Evolutionary conservation across 2,113 vertebrate species (phyloP), one percentile per base, ranked within the genome.

Genomic region (Enhydra lutris): DNA sequence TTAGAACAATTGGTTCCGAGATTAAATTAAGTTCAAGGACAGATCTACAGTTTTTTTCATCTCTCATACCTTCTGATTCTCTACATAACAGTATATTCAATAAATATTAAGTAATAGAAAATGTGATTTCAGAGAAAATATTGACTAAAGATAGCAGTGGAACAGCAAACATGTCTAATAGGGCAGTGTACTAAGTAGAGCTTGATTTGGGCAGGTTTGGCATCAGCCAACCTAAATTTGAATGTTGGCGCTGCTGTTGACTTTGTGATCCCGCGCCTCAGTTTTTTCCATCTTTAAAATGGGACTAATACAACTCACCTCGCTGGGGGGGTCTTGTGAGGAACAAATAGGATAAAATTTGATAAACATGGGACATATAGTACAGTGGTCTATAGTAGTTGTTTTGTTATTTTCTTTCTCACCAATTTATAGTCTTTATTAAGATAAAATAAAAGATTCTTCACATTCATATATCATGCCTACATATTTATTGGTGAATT

Each of bases 11-110:
- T 88, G 84, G n/a, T 92, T 82, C 65, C 95, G 61, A 80, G 96
- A 97, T 95, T 88, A 95, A 97, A 74, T 97, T 96, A 81, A 88
- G 76, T 81, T 91, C 42, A 87, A 91, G 84, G 82, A 50, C 24
- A 97, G 67, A 89, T 86, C 14, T 14, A 76, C 20, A 36, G 36
- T 76, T 87, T 91, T 55, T 57, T 24, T 94, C 34, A 93, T 82
- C 24, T 59, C 39, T 93, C n/a, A 86, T 7, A 91, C 42, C 69
- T 93, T 84, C 50, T 65, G 29, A 61, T 91, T 95, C 39, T 91
- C 36, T 86, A 67, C 11, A 7, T 52, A 82, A 92, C 95, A 94
- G 20, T 39, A 61, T 31, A 96, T 31, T 89, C 12, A 65, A 34
- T 95, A 78, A 89, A 36, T 67, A 81, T 93, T 87, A 81, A 87